Conservation (phyloP, 2,797 vertebrate genomes). For the Pangasius larnaudii region DNA sequence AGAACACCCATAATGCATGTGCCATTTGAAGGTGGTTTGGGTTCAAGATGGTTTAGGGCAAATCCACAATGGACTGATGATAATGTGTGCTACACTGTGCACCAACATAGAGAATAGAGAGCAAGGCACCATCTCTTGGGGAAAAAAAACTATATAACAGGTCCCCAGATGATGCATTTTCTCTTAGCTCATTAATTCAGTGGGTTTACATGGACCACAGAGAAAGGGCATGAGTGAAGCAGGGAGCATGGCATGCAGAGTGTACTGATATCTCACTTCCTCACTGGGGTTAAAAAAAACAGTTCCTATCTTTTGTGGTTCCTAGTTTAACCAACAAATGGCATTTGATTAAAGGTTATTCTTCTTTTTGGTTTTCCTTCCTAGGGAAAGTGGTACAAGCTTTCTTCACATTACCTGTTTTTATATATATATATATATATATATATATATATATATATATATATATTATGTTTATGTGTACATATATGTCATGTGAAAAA, state of each 20-base stretch:
- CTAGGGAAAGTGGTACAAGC: neutral
- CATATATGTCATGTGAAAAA: too few relatives aligned
- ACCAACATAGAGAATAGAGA: neutral
- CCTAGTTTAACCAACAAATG: slow-evolving; percentile 38
- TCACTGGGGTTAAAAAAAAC: slow-evolving; percentile 53
- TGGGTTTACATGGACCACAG: slow-evolving; percentile 39
- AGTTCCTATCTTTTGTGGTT: slow-evolving; percentile 50
- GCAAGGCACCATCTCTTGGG: neutral
- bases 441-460: neutral
- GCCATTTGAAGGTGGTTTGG: neutral
- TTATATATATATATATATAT: neutral
- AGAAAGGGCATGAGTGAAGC: neutral
- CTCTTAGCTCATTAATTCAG: neutral
- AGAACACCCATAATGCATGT: neutral
- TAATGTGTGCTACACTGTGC: neutral
- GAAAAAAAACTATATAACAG: neutral
- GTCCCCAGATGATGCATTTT: neutral
- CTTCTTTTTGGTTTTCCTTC: slow-evolving; percentile 44
- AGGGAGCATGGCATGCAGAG: neutral
- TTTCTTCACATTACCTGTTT: slow-evolving; percentile 50
- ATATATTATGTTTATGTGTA: too few relatives aligned
- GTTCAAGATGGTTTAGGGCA: neutral
- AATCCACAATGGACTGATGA: neutral
- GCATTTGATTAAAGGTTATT: slow-evolving; percentile 10
- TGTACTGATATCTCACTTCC: slow-evolving; percentile 2